phyloP scores from a whole-genome alignment of 2,113 vertebrate genomes.

The Amphilophus citrinellus region DNA sequence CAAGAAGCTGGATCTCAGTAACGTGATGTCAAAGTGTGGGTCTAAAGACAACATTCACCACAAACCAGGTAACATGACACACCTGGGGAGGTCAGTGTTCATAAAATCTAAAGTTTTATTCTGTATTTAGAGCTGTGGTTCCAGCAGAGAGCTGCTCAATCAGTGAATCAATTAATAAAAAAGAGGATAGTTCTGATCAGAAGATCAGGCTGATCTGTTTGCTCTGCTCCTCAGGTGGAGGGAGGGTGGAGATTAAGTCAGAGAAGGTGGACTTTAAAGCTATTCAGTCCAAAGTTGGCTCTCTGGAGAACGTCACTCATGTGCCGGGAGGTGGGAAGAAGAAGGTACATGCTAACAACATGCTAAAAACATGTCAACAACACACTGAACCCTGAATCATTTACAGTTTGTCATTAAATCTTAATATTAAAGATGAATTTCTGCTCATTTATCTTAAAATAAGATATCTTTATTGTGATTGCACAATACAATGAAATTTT shows the following conservation, averaged over 20 bases:
- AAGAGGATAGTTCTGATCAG: not conserved
- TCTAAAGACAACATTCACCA: constrained; percentile 91
- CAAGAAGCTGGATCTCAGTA: constrained; percentile 89
- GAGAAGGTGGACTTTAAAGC: constrained; percentile 93
- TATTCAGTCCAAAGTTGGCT: constrained; percentile 91
- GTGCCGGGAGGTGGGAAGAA: constrained; percentile 89
- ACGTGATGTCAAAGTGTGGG: constrained; percentile 88
- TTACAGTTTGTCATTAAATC: too few relatives aligned
- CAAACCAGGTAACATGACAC: constrained; percentile 86
- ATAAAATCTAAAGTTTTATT: not conserved
- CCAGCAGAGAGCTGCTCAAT: not conserved
- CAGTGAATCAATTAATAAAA: not conserved
- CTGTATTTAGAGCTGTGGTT: not conserved
- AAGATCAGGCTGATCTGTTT: not conserved
- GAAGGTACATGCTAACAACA: constrained; percentile 81
- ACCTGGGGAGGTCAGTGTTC: not conserved
- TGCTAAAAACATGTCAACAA: not conserved
- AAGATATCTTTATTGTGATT: too few relatives aligned
- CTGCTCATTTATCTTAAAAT: too few relatives aligned
- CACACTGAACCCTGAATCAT: not conserved
- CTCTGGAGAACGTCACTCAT: constrained; percentile 91
- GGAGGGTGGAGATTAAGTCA: constrained; percentile 92
- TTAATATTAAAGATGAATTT: too few relatives aligned
- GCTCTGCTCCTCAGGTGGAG: constrained; percentile 83
- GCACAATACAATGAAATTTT: too few relatives aligned